Evolutionary conservation across 2,888 invertebrate genomes (phyloP).

Genomic region (Meganola albula): DNA sequence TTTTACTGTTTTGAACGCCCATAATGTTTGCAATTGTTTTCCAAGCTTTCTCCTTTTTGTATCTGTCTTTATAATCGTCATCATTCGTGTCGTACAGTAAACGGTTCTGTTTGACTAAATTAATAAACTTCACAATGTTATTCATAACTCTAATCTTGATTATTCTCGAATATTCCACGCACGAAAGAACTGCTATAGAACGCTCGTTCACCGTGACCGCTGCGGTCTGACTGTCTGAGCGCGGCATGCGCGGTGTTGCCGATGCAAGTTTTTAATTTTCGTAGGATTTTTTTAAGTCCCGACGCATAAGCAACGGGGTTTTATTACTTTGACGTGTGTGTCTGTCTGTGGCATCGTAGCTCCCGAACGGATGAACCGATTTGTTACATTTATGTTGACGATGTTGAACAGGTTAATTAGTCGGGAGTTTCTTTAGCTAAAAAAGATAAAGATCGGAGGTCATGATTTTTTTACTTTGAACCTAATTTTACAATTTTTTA

Average conservation of each 20-base stretch:
- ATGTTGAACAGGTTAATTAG: too few species aligned
- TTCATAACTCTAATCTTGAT: conserved; percentile 3
- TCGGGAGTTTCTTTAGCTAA: too few species aligned
- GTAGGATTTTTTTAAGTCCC: too few species aligned
- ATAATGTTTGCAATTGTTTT: conserved; percentile 16
- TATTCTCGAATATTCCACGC: neutral
- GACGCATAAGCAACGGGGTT: too few species aligned
- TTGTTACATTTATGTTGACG: too few species aligned
- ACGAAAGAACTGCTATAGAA: conserved; percentile 15
- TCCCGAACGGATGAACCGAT: too few species aligned
- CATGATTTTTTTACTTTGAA: too few species aligned
- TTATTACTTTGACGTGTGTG: too few species aligned
- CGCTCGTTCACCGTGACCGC: conserved; percentile 19
- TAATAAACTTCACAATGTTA: conserved; percentile 13
- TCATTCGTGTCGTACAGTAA: conserved; percentile 18
- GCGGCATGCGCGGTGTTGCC: conserved; percentile 3
- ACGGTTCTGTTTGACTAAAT: conserved; percentile 10
- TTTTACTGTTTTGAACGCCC: conserved; percentile 15
- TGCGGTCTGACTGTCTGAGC: conserved; percentile 16
- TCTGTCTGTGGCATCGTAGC: too few species aligned
- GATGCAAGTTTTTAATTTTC: too few species aligned
- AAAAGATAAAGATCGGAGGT: too few species aligned
- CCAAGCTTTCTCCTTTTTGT: conserved; percentile 16
- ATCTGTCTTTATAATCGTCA: conserved; percentile 17
- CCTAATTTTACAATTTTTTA: too few species aligned